These are phyloP conservation scores for Ovis canadensis DNA, from an alignment of 2,113 vertebrate species.

Conservation along the genomic window DNA sequence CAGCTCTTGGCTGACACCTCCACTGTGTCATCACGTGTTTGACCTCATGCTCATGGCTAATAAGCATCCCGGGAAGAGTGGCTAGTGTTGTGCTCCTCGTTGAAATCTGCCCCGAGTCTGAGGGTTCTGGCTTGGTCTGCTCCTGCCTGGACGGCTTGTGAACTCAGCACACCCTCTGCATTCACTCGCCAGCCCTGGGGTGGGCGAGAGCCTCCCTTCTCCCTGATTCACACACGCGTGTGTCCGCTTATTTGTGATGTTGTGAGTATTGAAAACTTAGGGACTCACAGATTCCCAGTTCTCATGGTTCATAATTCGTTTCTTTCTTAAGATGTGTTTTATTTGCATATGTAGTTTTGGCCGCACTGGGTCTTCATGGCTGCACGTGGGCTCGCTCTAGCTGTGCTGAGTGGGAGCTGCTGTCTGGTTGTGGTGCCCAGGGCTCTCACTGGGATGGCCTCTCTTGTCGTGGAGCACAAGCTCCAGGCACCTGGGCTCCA, in stretches of 20 bases:
- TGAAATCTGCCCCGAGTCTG: fast-evolving
- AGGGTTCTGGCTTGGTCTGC: neutral
- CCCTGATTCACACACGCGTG: neutral
- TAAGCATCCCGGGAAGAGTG: neutral
- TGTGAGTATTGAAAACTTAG: neutral
- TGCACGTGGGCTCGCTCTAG: neutral
- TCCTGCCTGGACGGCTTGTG: fast-evolving
- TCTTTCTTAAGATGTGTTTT: neutral
- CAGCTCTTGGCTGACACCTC: neutral
- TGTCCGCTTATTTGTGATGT: too few species aligned
- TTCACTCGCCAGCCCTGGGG: fast-evolving
- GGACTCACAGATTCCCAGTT: neutral
- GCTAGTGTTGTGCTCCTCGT: fast-evolving
- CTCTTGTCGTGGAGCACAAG: fast-evolving
- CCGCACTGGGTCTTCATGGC: neutral
- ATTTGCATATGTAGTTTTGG: fast-evolving
- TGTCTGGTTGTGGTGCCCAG: fast-evolving
- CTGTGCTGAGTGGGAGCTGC: neutral
- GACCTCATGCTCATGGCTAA: neutral
- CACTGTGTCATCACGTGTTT: neutral
- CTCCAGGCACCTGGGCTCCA: neutral
- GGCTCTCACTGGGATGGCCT: neutral
- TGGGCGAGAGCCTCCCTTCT: fast-evolving
- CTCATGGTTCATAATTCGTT: too few species aligned
- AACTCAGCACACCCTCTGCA: neutral